phyloP scores from a whole-genome alignment of 2,888 invertebrate genomes.

The Phrixothrix hirtus region DNA sequence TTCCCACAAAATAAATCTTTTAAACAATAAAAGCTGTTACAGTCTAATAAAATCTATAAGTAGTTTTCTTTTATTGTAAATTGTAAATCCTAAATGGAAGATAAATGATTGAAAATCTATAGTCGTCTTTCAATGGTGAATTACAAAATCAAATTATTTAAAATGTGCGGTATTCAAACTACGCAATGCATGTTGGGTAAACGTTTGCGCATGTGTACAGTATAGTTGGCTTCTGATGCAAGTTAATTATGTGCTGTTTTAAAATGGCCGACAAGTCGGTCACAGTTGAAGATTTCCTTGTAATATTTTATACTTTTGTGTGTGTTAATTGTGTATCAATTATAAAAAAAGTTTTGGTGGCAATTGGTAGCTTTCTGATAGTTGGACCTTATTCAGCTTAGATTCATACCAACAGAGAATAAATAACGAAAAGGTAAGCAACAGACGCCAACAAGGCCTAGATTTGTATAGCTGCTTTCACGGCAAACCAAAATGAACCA shows the following conservation, averaged over 20 bases:
- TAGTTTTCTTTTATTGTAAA: too few species aligned
- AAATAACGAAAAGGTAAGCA: slow-evolving; percentile 47
- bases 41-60: too few species aligned
- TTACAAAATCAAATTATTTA: too few species aligned
- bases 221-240: slow-evolving; percentile 14
- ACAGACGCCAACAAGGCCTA: slow-evolving; percentile 55
- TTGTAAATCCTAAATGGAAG: too few species aligned
- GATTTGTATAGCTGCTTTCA: slow-evolving; percentile 51
- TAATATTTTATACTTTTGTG: slow-evolving; percentile 7
- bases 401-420: slow-evolving; percentile 16
- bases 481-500: slow-evolving; percentile 54
- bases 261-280: slow-evolving; percentile 34
- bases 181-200: neutral
- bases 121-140: too few species aligned
- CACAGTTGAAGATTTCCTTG: slow-evolving; percentile 15
- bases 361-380: neutral
- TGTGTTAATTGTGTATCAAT: slow-evolving; percentile 1
- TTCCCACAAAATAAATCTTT: too few species aligned
- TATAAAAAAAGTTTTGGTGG: neutral
- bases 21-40: too few species aligned
- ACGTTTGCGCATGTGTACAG: slow-evolving; percentile 13
- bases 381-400: slow-evolving; percentile 2
- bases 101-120: too few species aligned
- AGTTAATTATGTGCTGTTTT: slow-evolving; percentile 32
- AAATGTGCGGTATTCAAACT: neutral